Evolutionary conservation across 2,797 vertebrate genomes (phyloP), one percentile per base, ranked within the genome.

Genomic region (Adelosebastes latens): DNA sequence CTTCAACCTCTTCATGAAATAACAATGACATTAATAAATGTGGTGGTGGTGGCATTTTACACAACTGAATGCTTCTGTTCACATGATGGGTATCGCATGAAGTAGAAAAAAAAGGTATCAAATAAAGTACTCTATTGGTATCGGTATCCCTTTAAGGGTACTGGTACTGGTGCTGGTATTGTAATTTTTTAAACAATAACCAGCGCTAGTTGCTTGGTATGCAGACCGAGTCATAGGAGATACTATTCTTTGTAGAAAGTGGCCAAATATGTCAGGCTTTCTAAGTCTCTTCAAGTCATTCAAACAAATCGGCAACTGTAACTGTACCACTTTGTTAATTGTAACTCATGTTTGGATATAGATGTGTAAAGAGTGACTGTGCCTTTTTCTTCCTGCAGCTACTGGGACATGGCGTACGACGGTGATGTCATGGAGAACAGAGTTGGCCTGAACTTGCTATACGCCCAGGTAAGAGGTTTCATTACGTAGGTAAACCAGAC

Each of bases 391-490:
- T 3, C 75, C 74, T 90, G 80, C 88, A 99, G 99, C 93, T 99
- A 99, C 77, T 99, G 99, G 99, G 99, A 99, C 92, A 96, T 97
- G 11, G 96, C 97, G 8, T 99, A 98, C 3, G 99, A 99, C 0
- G 93, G 94, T 0, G 98, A 99, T 8, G 97, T 99, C 13, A 99
- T 99, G 97, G 98, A 99, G 87, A 97, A 97, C 91, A 93, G 96
- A 18, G 97, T 99, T 75, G 98, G 99, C 75, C 87, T 99, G 73
- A 99, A 98, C 89, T 91, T 99, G 91, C 95, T 99, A 24, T 99
- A 99, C 12, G 96, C 97, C 1, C 98, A 99, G 98, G 98, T 99
- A 93, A 95, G 95, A 59, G 18, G 31, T 67, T 58, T 55, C 9
- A 67, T 53, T 25, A 60, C 34, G 34, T 24, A 2, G 4, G 18